These are phyloP conservation scores for Vulpes ferrilata DNA, from an alignment of 2,113 vertebrate species.

Conservation along the genomic window DNA sequence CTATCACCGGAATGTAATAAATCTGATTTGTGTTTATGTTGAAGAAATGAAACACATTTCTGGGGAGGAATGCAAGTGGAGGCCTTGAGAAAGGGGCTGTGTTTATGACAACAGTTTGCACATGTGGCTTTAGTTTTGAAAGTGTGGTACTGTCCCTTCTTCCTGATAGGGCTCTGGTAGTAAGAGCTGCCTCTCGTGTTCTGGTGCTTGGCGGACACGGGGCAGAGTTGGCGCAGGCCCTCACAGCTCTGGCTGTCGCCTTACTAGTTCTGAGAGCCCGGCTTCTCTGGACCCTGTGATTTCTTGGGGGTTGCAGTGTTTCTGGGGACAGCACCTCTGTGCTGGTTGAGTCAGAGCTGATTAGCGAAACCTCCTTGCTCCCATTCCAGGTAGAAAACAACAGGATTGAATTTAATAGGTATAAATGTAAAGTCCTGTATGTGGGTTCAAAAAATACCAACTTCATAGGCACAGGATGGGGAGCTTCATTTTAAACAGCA, in stretches of 20 bases:
- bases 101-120: conserved; percentile 25
- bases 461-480: conserved; percentile 63
- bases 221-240: not conserved
- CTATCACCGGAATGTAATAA: conserved; percentile 36
- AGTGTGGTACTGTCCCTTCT: not conserved
- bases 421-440: conserved; percentile 57
- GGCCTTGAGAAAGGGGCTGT: not conserved
- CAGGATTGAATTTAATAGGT: conserved; percentile 75
- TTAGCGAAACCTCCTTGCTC: not conserved
- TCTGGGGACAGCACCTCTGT: not conserved
- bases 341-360: conserved; percentile 38
- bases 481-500: not conserved
- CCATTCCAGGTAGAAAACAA: conserved; percentile 61
- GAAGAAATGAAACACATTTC: conserved; percentile 51
- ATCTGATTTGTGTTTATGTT: conserved; percentile 65
- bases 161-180: not conserved
- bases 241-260: not conserved
- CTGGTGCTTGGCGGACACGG: not conserved
- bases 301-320: not conserved
- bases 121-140: conserved; percentile 59
- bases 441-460: conserved; percentile 1
- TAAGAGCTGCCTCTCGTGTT: conserved; percentile 18
- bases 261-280: not conserved
- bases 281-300: not conserved
- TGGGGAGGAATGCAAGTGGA: not conserved